Base-by-base conservation (phyloP, 1,140 invertebrate genomes). In the Drosophila auraria region DNA sequence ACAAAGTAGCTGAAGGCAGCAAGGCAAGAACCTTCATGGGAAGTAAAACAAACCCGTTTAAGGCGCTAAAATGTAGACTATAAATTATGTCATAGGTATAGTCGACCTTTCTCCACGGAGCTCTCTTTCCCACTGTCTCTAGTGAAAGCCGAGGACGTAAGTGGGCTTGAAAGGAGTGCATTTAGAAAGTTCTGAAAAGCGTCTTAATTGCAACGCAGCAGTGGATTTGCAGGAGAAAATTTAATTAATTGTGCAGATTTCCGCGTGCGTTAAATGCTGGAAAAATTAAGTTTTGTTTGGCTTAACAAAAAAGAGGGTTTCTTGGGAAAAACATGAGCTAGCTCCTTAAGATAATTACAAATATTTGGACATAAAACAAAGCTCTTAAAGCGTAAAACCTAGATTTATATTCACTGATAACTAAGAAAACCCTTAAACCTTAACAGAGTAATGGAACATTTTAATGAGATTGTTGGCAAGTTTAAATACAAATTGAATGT, bases 1-100 rank as follows among this genome's bases (percentile, higher is more conserved):
- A 63, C 84, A 89, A 89, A 83, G 83, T 89, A 83, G 80, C 80
- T 64, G 76, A 69, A 62, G 74, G 63, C 54, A 77, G 60, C 30
- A 75, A 47, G 73, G 74, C 62, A 54, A 15, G 53, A 44, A 36
- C 33, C 56, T 38, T 69, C 74, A n/a, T 42, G 44, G 50, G 45
- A 70, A 49, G 73, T 66, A 77, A 45, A 42, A 77, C 74, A 70
- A 66, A 57, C 64, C 75, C 57, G 57, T 78, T 78, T 53, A 70
- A 69, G 53, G 54, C 72, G 61, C 83, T 77, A 73, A 76, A 79
- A 82, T 68, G 63, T 70, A 62, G 76, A 61, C 63, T 73, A 78
- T 77, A 82, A 84, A 78, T 84, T 86, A 74, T 81, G 82, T 72
- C 65, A 82, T 78, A 73, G 68, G 68, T 73, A 73, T 59, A 73